A percentile compares a stretch with the other conserved stretches of the same genome.
phyloP scores from a whole-genome alignment of 2,113 vertebrate species.

The Scopus umbretta region DNA sequence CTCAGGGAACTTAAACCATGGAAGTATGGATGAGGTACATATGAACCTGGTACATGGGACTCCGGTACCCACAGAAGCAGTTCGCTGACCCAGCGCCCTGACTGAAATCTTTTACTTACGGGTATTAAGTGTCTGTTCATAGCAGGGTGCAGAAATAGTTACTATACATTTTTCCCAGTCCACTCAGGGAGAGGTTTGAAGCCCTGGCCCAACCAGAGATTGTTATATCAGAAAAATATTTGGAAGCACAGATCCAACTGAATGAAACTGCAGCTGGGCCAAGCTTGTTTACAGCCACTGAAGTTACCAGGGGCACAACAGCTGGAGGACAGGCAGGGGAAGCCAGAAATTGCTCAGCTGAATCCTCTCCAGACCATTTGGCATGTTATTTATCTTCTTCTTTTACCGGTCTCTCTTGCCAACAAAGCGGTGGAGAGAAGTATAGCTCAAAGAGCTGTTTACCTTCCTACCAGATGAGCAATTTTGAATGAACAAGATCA shows the following conservation, averaged over 20 bases:
- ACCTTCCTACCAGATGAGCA: conserved; percentile 63
- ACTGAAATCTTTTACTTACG: neutral
- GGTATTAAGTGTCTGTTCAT: neutral
- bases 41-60: neutral
- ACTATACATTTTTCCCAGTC: neutral
- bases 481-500: conserved; percentile 49
- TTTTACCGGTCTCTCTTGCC: conserved; percentile 59
- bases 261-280: conserved; percentile 11
- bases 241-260: conserved; percentile 36
- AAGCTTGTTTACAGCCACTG: conserved; percentile 18
- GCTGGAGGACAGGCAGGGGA: conserved; percentile 54
- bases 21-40: neutral
- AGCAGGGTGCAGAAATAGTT: neutral
- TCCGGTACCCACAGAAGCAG: neutral
- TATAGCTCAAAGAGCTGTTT: conserved; percentile 56
- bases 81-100: neutral
- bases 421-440: conserved; percentile 35
- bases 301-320: conserved; percentile 51
- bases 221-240: conserved; percentile 34
- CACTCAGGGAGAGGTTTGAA: neutral
- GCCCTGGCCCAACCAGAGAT: neutral
- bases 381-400: conserved; percentile 68
- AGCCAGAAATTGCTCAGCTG: conserved; percentile 60
- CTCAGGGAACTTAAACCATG: neutral
- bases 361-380: conserved; percentile 67